Base-by-base conservation (phyloP, 2,888 invertebrate genomes). In the Smittia aterrima region DNA sequence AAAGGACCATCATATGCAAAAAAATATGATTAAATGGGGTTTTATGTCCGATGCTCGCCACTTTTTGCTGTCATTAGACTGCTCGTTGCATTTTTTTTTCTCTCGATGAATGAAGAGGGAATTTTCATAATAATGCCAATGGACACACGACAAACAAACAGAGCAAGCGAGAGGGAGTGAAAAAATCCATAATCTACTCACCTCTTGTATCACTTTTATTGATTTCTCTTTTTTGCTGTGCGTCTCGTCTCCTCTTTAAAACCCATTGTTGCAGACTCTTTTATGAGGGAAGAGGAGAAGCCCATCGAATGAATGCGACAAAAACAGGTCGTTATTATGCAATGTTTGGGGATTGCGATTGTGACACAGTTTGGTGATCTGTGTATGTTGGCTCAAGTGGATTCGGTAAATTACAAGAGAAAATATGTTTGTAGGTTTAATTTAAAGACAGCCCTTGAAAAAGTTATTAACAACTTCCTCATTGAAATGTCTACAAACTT, bases 11-110 rank as follows among this genome's bases (percentile, higher is more conserved):
- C 70, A 70, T 70, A 70, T 70, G 70, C 24, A 27, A 38, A 20
- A 58, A 70, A 25, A 54, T 70, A 54, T 70, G 70, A 70, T 70
- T 70, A 70, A 70, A 70, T 70, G 70, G 70, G 22, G 11, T 25
- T 54, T 70, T 68, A 18, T 67, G 32, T 32, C 32, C 32, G 47
- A 16, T 13, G 20, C 41, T 68, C 13, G 18, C 11, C 68, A 38
- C 20, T 24, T 11, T 70, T 41, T 32, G 27, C 22, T 47, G 13
- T 20, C 54, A 41, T 24, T 27, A n/a, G 67, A 41, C n/a, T 41
- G 7, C 18, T 20, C 9, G n/a, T 40, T 41, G 40, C 32, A 32
- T 67, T 40, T 22, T 18, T 66, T 22, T 18, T 66, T 66, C 1
- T 66, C 6, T 66, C 25, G n/a, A 6, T 47, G 47, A 47, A 47